Conservation (phyloP, 2,797 vertebrate species). For the Eulemur coronatus region DNA sequence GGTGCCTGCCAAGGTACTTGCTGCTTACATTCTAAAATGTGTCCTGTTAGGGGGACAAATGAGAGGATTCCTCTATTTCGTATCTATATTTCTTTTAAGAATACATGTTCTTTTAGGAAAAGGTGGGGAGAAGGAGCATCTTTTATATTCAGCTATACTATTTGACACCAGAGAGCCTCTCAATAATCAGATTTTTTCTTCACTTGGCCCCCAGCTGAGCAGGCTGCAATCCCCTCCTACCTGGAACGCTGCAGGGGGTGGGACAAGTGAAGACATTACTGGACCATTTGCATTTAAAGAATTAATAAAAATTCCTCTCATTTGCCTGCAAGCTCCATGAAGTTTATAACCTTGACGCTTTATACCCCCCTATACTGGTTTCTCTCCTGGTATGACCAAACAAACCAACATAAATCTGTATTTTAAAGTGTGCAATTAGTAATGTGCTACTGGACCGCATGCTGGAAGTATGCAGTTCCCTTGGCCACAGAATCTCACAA, state of each 20-base stretch:
- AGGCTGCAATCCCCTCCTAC: conserved; percentile 59
- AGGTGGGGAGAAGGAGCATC: background rate
- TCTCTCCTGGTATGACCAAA: conserved; percentile 76
- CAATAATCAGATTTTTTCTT: background rate
- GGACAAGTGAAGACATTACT: conserved; percentile 72
- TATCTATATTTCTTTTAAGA: background rate
- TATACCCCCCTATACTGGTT: conserved; percentile 80
- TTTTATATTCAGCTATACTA: background rate
- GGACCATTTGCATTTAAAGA: conserved; percentile 87
- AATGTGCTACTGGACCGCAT: conserved; percentile 68
- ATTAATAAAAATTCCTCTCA: conserved; percentile 89
- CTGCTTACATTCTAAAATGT: conserved; percentile 37
- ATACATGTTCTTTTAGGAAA: background rate
- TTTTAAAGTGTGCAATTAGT: conserved; percentile 84
- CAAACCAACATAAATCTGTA: conserved; percentile 79
- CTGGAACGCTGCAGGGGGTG: conserved; percentile 78
- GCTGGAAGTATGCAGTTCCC: conserved; percentile 78
- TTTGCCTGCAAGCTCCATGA: conserved; percentile 76
- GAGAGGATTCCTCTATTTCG: background rate
- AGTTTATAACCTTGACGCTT: conserved; percentile 85
- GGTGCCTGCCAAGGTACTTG: conserved; percentile 55
- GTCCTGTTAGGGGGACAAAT: background rate
- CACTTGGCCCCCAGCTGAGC: conserved; percentile 48
- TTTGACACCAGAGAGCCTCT: background rate
- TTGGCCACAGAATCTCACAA: conserved; percentile 77